Percentiles rank a stretch among this genome's conserved stretches.
phyloP scores from a whole-genome alignment of 2,888 invertebrate species.

The Epistrophe grossulariae region DNA sequence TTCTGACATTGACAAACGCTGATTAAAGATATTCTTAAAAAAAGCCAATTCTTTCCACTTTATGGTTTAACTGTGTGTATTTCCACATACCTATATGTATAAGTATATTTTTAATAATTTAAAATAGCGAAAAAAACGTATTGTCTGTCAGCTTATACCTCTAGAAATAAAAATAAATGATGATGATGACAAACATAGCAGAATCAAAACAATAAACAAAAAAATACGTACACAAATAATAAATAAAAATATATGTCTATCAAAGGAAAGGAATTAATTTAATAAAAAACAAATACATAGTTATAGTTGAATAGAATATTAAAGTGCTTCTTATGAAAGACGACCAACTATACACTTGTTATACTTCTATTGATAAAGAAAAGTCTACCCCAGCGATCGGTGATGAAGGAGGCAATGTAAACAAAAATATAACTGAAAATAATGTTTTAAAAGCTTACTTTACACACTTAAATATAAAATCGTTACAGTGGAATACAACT shows the following conservation, averaged over 20 bases:
- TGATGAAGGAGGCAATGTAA: conserved; percentile 27
- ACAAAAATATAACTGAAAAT: conserved; percentile 37
- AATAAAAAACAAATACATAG: neutral
- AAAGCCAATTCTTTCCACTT: neutral
- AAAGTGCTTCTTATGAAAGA: conserved; percentile 3
- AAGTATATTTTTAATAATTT: neutral
- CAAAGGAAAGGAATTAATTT: neutral
- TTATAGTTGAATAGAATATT: neutral
- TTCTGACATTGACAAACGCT: neutral
- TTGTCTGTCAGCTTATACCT: neutral
- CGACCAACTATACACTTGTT: conserved; percentile 7
- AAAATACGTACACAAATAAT: neutral
- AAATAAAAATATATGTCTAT: neutral
- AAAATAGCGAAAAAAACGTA: neutral
- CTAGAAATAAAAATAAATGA: neutral
- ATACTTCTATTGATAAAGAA: neutral
- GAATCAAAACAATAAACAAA: neutral
- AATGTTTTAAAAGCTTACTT: conserved; percentile 15
- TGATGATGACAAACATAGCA: neutral
- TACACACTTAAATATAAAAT: conserved; percentile 30
- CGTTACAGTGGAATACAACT: conserved; percentile 22
- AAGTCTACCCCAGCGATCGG: neutral
- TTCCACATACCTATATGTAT: neutral
- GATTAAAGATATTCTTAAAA: neutral
- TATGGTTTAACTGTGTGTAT: neutral